A percentile compares a stretch with the other conserved stretches of the same genome.
These are phyloP conservation scores for Linnaemya vulpina DNA, from an alignment of 2,888 invertebrate genomes.

Conservation along the genomic window DNA sequence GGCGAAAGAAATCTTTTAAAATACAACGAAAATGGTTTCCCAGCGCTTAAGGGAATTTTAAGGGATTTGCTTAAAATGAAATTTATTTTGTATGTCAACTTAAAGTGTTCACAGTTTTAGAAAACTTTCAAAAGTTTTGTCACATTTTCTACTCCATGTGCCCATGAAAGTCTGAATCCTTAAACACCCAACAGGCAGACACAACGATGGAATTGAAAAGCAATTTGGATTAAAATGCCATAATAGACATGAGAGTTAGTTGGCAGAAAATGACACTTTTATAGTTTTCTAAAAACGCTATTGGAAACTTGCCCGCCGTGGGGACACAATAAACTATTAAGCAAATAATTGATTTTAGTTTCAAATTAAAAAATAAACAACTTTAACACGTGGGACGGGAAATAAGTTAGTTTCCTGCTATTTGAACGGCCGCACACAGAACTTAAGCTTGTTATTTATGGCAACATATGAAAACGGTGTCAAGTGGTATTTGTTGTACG, in stretches of 20 bases:
- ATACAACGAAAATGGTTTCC: not conserved
- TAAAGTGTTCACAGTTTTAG: not conserved
- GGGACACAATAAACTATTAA: constrained; percentile 36
- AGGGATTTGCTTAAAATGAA: not conserved
- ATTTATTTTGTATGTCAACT: not conserved
- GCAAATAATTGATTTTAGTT: constrained; percentile 50
- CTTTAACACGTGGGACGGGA: constrained; percentile 23
- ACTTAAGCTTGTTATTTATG: constrained; percentile 55
- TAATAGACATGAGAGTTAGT: not conserved
- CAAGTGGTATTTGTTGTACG: constrained; percentile 55
- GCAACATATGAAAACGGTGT: constrained; percentile 63
- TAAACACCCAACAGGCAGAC: not conserved
- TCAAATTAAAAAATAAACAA: constrained; percentile 14
- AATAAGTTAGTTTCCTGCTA: constrained; percentile 16
- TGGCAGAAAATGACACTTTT: constrained; percentile 34
- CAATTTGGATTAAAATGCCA: not conserved
- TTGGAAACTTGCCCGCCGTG: not conserved
- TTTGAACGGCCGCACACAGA: constrained; percentile 8
- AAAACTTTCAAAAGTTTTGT: not conserved
- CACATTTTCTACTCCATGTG: not conserved
- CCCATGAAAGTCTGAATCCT: not conserved
- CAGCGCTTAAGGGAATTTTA: not conserved
- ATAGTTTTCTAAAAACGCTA: not conserved
- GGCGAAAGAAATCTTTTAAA: no score
- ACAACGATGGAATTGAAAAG: not conserved